Base-by-base conservation (phyloP, 2,113 vertebrate species). In the Apodemus sylvaticus region DNA sequence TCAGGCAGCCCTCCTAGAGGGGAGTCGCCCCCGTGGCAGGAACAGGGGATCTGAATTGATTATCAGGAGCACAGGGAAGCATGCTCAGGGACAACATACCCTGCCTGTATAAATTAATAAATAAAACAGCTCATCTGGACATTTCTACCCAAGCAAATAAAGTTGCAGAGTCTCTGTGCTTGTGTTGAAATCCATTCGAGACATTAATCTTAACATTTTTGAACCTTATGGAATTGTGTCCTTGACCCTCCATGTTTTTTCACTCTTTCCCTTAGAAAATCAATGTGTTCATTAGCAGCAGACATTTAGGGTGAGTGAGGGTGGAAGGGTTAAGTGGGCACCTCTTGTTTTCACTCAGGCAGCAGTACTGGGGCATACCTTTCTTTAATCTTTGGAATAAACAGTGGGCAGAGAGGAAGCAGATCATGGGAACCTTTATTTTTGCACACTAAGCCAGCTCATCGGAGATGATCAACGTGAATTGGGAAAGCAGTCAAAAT, bases 351-450 rank as follows among this genome's bases (percentile, higher is more conserved):
- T 11, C 34, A 81, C 48, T 26, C 36, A 51, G 16, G 26, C 19
- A 74, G 45, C 51, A 62, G 12, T 29, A 73, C 24, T 34, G 64
- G 60, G 39, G 5, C 31, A 4, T 5, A 42, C 85, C 60, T 90
- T 48, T 53, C 48, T 39, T 88, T 68, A 68, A 16, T 68, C 53
- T 58, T 60, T 20, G 60, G 55, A 77, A 94, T 82, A 90, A 92
- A 88, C 85, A 89, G 86, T 89, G 86, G 90, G 95, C 51, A 64
- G 94, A 91, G 22, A 94, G 77, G 82, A 97, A 96, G 92, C n/a
- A 89, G 73, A 90, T 92, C 91, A 92, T 62, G 81, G 74, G 53
- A 92, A 79, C 45, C 51, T 90, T 94, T 89, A 82, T 89, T 82
- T 96, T 90, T 96, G 91, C 79, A 90, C 77, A 94, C 26, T 39